These are phyloP conservation scores for Hippocampus mohnikei DNA, from an alignment of 2,113 vertebrate genomes.

Conservation along the genomic window DNA sequence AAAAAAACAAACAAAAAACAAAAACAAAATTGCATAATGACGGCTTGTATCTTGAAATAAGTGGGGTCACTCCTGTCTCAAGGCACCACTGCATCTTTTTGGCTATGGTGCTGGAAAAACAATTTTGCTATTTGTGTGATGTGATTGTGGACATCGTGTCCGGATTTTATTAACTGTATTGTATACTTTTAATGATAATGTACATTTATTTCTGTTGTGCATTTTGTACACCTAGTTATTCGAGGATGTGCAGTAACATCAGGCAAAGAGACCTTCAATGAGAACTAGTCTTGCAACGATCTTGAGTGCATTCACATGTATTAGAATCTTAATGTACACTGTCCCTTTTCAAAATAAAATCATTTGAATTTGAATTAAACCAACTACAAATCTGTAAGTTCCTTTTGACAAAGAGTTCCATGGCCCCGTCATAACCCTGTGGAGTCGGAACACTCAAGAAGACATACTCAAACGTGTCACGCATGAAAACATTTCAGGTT, in stretches of 20 bases:
- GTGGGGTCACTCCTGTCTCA: neutral
- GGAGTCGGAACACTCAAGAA: slow-evolving; percentile 28
- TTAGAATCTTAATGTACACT: too few relatives aligned
- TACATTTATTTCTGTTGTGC: too few relatives aligned
- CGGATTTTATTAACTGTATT: too few relatives aligned
- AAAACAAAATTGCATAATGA: neutral
- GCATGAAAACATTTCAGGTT: slow-evolving; percentile 25
- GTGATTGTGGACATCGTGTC: too few relatives aligned
- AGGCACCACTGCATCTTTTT: slow-evolving; percentile 3
- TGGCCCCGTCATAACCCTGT: slow-evolving; percentile 41
- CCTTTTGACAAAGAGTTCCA: slow-evolving; percentile 24
- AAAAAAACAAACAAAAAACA: slow-evolving; percentile 32
- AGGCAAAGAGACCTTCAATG: too few relatives aligned
- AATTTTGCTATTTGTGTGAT: slow-evolving; percentile 4
- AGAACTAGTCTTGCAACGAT: too few relatives aligned
- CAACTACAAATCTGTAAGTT: slow-evolving; percentile 7
- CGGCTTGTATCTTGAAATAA: neutral
- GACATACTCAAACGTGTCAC: slow-evolving; percentile 23
- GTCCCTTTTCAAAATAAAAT: too few relatives aligned
- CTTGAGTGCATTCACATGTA: too few relatives aligned
- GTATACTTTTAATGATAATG: too few relatives aligned
- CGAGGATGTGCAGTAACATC: too few relatives aligned
- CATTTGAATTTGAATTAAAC: neutral
- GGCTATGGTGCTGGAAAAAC: slow-evolving; percentile 21
- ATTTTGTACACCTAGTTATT: too few relatives aligned